Evolutionary conservation across 1,140 invertebrate species (phyloP).

Genomic region (Scylla paramamosain): DNA sequence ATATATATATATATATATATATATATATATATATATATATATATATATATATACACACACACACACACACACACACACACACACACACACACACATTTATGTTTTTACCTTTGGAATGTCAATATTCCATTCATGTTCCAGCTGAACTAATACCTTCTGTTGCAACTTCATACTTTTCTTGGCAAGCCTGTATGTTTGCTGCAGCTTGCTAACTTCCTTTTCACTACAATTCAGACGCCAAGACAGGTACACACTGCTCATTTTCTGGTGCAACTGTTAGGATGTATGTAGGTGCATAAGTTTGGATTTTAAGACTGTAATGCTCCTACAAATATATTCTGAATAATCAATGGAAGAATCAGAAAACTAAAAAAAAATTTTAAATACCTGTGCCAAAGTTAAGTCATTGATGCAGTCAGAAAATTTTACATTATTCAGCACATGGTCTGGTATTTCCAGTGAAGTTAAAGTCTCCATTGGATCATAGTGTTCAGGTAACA

Average conservation of each 20-base stretch:
- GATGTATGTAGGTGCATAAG: background rate
- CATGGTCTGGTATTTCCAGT: background rate
- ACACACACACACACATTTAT: too few species aligned
- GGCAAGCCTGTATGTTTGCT: constrained; percentile 17
- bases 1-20: too few species aligned
- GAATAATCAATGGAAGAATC: background rate
- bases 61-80: too few species aligned
- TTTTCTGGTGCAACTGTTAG: constrained; percentile 27
- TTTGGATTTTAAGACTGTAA: too few species aligned
- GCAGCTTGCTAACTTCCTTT: background rate
- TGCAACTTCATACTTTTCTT: constrained; percentile 50
- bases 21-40: too few species aligned
- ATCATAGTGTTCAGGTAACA: constrained; percentile 36
- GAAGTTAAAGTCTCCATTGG: background rate
- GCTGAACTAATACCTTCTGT: constrained; percentile 13
- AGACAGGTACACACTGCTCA: constrained; percentile 27
- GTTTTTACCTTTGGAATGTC: background rate
- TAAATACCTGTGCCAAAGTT: background rate
- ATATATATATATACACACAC: too few species aligned
- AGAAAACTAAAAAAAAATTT: background rate
- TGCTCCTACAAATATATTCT: too few species aligned
- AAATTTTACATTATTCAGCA: background rate
- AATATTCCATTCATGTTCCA: constrained; percentile 49
- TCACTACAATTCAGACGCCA: constrained; percentile 35
- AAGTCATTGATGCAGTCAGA: background rate